Conservation (phyloP, 2,113 vertebrate genomes). For the Gulo gulo region DNA sequence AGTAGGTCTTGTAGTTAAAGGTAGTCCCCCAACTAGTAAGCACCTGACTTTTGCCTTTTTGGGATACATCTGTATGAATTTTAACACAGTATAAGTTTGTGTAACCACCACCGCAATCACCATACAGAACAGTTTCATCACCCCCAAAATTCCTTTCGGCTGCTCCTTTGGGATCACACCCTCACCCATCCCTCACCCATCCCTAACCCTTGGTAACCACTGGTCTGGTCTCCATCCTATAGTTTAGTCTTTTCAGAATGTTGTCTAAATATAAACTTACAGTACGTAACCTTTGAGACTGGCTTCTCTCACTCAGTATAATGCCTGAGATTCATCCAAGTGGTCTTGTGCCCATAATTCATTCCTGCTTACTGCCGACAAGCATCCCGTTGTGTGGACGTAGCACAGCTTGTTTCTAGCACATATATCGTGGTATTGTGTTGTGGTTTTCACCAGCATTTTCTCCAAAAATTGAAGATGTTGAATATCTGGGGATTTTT, state of each 20-base stretch:
- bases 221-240: background rate
- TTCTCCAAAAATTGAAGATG: background rate
- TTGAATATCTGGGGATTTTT: background rate
- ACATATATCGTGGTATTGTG: background rate
- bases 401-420: background rate
- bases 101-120: background rate
- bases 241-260: background rate
- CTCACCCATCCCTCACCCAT: background rate
- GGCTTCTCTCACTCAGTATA: background rate
- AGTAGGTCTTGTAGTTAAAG: background rate
- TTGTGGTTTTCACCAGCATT: background rate
- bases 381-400: background rate
- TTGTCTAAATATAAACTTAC: background rate
- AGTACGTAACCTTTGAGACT: background rate
- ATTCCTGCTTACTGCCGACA: background rate
- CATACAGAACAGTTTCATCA: background rate
- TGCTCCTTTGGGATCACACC: background rate
- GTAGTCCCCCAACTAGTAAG: background rate
- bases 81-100: background rate
- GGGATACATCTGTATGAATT: background rate
- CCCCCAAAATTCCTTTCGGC: background rate
- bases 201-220: background rate
- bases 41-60: background rate
- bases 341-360: background rate
- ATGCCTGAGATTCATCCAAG: background rate